Evolutionary conservation across 2,888 invertebrate species (phyloP).

Genomic region (Rhogogaster chlorosoma): DNA sequence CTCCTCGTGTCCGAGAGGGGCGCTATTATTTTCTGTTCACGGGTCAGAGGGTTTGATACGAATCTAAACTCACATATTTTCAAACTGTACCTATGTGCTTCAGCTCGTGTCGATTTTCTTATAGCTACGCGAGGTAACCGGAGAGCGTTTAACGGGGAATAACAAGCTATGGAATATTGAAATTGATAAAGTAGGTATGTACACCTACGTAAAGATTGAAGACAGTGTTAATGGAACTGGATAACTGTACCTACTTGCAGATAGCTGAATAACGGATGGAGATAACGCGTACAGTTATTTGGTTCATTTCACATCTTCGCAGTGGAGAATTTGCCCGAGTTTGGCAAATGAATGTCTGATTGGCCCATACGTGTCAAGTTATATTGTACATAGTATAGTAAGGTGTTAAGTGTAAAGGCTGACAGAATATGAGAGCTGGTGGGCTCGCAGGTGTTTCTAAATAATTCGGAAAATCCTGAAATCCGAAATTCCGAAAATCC

Average conservation of each 20-base stretch:
- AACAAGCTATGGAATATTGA: neutral
- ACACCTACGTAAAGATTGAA: neutral
- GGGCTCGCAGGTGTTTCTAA: neutral
- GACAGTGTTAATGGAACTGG: neutral
- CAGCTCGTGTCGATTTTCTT: neutral
- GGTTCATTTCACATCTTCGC: neutral
- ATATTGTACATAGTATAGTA: slow-evolving; percentile 29
- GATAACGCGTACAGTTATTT: neutral
- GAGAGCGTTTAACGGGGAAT: neutral
- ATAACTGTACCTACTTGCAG: neutral
- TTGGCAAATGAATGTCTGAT: slow-evolving; percentile 20
- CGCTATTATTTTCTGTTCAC: neutral
- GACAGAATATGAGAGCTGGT: neutral
- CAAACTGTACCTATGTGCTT: neutral
- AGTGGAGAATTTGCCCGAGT: neutral
- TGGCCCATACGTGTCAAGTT: slow-evolving; percentile 15
- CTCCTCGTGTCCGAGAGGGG: neutral
- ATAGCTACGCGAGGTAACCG: neutral
- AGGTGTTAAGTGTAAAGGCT: neutral
- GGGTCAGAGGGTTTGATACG: neutral
- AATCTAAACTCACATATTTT: neutral
- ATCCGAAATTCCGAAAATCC: neutral
- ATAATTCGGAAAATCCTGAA: neutral
- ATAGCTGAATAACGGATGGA: neutral
- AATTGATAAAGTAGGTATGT: neutral